Conservation (phyloP, 2,797 vertebrate genomes). For the Eulemur coronatus region DNA sequence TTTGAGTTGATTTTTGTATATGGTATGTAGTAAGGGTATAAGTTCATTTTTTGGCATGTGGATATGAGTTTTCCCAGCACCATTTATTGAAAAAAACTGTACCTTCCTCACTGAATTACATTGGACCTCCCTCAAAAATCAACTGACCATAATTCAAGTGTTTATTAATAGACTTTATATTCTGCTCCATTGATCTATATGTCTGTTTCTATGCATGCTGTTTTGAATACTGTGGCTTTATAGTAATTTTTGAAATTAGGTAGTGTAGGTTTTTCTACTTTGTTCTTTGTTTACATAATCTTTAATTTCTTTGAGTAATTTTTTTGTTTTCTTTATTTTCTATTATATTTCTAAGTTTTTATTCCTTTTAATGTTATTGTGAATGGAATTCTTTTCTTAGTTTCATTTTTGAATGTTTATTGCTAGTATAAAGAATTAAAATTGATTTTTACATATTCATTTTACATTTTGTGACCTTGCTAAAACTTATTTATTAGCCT, state of each 20-base stretch:
- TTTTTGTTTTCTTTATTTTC: neutral
- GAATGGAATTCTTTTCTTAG: neutral
- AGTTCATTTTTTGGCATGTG: neutral
- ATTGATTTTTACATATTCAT: slow-evolving; percentile 5
- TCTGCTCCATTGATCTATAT: neutral
- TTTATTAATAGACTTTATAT: neutral
- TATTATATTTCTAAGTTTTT: neutral
- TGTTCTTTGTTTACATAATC: neutral
- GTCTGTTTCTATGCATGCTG: neutral
- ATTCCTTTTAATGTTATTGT: neutral
- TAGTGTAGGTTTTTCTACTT: neutral
- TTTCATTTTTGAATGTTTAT: neutral
- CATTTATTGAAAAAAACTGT: neutral
- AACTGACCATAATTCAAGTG: neutral
- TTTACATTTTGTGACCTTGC: neutral
- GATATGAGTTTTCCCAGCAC: neutral
- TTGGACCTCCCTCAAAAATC: neutral
- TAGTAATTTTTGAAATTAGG: neutral
- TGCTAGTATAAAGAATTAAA: slow-evolving; percentile 40
- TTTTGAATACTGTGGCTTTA: neutral
- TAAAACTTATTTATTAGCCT: neutral
- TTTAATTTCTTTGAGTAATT: neutral
- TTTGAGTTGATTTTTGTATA: neutral
- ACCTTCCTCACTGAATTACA: neutral
- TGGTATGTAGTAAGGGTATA: neutral